Conservation (phyloP, 1,140 invertebrate genomes). For the Aphaenogaster rudis region DNA sequence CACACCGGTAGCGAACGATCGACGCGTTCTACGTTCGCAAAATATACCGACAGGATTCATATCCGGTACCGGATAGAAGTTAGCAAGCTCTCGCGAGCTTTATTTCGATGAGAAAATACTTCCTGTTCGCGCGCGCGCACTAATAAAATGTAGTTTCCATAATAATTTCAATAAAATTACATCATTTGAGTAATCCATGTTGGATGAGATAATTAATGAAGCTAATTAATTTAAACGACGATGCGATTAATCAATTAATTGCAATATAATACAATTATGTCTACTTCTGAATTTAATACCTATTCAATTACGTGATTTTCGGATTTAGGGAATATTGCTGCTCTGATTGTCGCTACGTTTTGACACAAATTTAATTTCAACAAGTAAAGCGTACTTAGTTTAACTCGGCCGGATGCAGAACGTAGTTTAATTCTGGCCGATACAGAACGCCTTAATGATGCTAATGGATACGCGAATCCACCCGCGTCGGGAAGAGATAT, state of each 20-base stretch:
- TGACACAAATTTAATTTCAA: constrained; percentile 56
- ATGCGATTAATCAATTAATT: neutral
- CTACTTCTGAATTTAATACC: neutral
- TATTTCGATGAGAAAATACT: neutral
- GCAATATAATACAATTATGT: neutral
- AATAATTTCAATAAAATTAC: constrained; percentile 10
- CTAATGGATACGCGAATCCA: constrained; percentile 61
- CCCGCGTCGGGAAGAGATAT: constrained; percentile 25
- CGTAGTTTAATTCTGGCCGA: neutral
- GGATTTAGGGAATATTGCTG: neutral
- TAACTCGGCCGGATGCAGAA: neutral
- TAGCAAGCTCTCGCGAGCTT: neutral
- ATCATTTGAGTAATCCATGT: neutral
- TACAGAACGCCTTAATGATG: constrained; percentile 50
- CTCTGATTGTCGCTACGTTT: neutral
- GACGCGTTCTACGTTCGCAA: neutral
- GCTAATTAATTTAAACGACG: neutral
- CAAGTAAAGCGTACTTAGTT: constrained; percentile 29
- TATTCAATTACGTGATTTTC: constrained; percentile 22
- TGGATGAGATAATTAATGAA: neutral
- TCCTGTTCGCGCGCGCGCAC: neutral
- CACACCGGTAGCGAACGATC: neutral
- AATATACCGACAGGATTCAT: neutral
- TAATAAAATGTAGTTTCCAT: neutral
- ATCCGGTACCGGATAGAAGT: neutral